A percentile compares a stretch with the other conserved stretches of the same genome.
phyloP scores from a whole-genome alignment of 1,140 invertebrate species.

The Brachionus rotundiformis region DNA sequence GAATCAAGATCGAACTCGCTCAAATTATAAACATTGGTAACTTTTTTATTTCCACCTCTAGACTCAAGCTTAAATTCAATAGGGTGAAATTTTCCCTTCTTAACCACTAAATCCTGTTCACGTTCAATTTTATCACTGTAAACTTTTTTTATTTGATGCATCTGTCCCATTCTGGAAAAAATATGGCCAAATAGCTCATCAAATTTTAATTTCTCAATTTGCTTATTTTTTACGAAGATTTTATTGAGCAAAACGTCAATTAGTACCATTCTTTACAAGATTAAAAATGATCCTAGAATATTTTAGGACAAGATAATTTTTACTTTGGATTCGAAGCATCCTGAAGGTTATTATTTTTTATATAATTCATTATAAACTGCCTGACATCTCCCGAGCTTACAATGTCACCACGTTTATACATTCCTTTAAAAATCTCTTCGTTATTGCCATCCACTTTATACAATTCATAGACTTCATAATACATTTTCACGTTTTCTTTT shows the following conservation, averaged over 20 bases:
- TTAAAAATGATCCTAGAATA: too few species aligned
- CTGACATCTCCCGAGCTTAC: conserved; percentile 1
- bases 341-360: conserved; percentile 38
- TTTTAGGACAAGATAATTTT: too few species aligned
- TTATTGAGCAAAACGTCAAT: neutral
- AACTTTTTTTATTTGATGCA: conserved; percentile 36
- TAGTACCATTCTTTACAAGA: neutral
- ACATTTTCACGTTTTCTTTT: neutral
- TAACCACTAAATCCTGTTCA: neutral
- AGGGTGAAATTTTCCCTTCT: conserved; percentile 46
- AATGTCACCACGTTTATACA: conserved; percentile 33
- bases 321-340: conserved; percentile 8
- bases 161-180: conserved; percentile 26
- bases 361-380: conserved; percentile 44
- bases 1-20: conserved; percentile 38
- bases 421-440: conserved; percentile 18
- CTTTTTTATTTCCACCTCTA: conserved; percentile 45
- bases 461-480: conserved; percentile 19
- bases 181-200: conserved; percentile 10
- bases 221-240: conserved; percentile 25
- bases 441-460: conserved; percentile 47
- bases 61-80: conserved; percentile 49
- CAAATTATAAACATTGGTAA: conserved; percentile 36
- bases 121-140: conserved; percentile 14
- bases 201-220: conserved; percentile 4